A percentile compares a stretch with the other conserved stretches of the same genome.
Evolutionary conservation across 2,888 invertebrate genomes (phyloP).

Genomic region (Antheraea yamamai): DNA sequence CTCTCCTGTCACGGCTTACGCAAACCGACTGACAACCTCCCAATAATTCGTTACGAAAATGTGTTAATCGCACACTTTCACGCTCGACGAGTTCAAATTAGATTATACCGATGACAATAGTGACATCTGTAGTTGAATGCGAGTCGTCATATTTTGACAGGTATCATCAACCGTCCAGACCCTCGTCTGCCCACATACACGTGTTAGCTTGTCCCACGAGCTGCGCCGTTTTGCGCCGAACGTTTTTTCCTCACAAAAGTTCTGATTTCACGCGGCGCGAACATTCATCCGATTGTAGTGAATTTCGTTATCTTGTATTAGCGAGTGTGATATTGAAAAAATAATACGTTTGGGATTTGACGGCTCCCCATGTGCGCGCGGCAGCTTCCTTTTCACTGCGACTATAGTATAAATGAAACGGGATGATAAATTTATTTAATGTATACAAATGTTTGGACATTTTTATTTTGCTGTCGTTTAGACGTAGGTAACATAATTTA

Average conservation of each 20-base stretch:
- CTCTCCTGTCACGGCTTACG: constrained; percentile 81
- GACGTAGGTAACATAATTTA: constrained; percentile 80
- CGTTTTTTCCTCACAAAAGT: constrained; percentile 71
- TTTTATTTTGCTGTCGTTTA: constrained; percentile 81
- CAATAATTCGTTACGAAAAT: constrained; percentile 80
- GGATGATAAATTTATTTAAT: constrained; percentile 82
- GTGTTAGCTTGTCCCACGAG: constrained; percentile 68
- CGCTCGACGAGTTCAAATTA: constrained; percentile 75
- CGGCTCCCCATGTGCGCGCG: constrained; percentile 76
- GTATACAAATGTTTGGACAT: constrained; percentile 83
- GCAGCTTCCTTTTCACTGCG: constrained; percentile 78
- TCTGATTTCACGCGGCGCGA: constrained; percentile 80
- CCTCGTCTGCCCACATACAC: constrained; percentile 79
- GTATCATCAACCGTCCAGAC: constrained; percentile 70
- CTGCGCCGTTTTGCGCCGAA: constrained; percentile 44
- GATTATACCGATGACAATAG: constrained; percentile 77
- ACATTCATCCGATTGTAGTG: constrained; percentile 79
- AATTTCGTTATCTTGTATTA: constrained; percentile 79
- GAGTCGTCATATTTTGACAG: constrained; percentile 81
- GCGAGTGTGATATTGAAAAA: constrained; percentile 77
- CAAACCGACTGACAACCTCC: constrained; percentile 77
- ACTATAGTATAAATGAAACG: constrained; percentile 69
- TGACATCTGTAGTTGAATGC: constrained; percentile 75
- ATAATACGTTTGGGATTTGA: constrained; percentile 80
- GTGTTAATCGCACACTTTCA: constrained; percentile 81